Percentiles rank a stretch among this genome's conserved stretches.
Evolutionary conservation across 1,140 invertebrate genomes (phyloP).

Genomic region (Cyclina sinensis): DNA sequence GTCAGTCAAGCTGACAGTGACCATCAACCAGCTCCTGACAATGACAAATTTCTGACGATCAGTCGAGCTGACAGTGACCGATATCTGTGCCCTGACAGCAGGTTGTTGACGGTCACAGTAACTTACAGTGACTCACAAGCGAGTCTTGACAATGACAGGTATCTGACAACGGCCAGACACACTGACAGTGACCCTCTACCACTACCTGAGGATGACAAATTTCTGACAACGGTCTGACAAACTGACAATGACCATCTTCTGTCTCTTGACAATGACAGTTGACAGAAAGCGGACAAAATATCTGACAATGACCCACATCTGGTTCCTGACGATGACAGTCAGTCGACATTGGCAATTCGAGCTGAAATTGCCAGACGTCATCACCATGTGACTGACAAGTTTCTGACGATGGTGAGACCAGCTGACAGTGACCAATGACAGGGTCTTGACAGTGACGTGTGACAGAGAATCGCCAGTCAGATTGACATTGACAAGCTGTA

Average conservation of each 20-base stretch:
- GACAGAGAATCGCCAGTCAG: not conserved
- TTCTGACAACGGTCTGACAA: not conserved
- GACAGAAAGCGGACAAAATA: not conserved
- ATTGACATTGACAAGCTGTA: conserved; percentile 6
- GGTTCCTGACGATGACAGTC: conserved; percentile 19
- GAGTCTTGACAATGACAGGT: conserved; percentile 16
- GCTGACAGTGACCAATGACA: not conserved
- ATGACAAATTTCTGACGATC: not conserved
- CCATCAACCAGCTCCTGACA: not conserved
- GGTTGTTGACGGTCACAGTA: not conserved
- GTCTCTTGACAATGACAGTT: not conserved
- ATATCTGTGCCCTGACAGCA: not conserved
- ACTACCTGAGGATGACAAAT: not conserved
- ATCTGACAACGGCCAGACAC: not conserved
- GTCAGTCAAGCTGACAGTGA: conserved; percentile 30
- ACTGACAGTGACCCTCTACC: conserved; percentile 9
- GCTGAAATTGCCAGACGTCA: not conserved
- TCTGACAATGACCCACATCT: too few relatives aligned
- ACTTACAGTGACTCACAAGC: not conserved
- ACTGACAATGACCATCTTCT: conserved; percentile 21
- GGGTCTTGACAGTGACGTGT: conserved; percentile 39
- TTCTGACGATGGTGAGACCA: not conserved
- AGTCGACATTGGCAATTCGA: not conserved
- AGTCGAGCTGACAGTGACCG: conserved; percentile 36
- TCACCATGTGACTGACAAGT: conserved; percentile 8